Conservation (phyloP, 2,797 vertebrate species). For the Sebastes wilsoni region DNA sequence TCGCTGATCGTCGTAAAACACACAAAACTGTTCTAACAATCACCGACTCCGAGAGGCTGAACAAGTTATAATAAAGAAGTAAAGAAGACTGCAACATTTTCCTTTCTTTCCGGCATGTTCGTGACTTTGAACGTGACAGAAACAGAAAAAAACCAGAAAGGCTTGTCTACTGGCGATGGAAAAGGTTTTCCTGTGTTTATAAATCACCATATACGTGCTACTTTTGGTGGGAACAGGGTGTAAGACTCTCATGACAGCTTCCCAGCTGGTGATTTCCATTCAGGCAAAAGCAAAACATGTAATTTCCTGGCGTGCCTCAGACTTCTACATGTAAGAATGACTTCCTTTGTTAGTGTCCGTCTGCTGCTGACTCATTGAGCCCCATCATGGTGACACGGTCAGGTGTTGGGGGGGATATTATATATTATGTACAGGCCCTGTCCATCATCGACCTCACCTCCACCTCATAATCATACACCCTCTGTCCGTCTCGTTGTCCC, state of each 20-base stretch:
- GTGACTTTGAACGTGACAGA: too few relatives aligned
- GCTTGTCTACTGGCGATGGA: too few relatives aligned
- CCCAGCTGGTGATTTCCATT: slow-evolving; percentile 10
- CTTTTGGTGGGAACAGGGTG: neutral
- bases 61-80: too few relatives aligned
- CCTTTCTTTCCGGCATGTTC: too few relatives aligned
- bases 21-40: too few relatives aligned
- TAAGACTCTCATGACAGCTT: neutral
- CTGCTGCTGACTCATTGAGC: slow-evolving; percentile 26
- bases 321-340: slow-evolving; percentile 2
- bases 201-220: too few relatives aligned
- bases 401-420: neutral
- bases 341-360: slow-evolving; percentile 25
- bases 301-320: neutral
- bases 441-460: slow-evolving; percentile 4
- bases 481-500: neutral
- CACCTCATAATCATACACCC: neutral
- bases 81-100: too few relatives aligned
- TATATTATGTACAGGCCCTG: neutral
- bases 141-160: too few relatives aligned
- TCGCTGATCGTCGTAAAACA: too few relatives aligned
- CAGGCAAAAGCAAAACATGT: neutral
- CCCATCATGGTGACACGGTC: neutral
- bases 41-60: too few relatives aligned
- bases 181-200: too few relatives aligned